Conservation (phyloP, 2,888 invertebrate species). For the Lycia hirtaria region DNA sequence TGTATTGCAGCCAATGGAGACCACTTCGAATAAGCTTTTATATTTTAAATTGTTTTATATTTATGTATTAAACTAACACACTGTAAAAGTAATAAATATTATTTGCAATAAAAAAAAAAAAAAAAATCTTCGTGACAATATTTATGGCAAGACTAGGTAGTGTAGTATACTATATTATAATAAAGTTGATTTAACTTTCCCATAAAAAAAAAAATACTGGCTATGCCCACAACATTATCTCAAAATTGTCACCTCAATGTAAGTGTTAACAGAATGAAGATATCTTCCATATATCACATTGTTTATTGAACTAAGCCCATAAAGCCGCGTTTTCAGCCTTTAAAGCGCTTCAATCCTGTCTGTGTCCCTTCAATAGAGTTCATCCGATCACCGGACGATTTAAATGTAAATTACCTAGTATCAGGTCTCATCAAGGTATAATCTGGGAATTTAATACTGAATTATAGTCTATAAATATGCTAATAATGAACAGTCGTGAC, state of each 20-base stretch:
- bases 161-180: too few species aligned
- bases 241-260: constrained; percentile 7
- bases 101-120: too few species aligned
- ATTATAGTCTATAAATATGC: constrained; percentile 66
- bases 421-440: constrained; percentile 66
- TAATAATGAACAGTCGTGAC: constrained; percentile 55
- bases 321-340: constrained; percentile 11
- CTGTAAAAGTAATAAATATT: too few species aligned
- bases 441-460: constrained; percentile 65
- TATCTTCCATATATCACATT: constrained; percentile 36
- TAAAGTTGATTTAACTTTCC: too few species aligned
- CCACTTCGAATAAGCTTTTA: too few species aligned
- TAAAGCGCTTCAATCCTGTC: constrained; percentile 28
- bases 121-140: too few species aligned
- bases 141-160: too few species aligned
- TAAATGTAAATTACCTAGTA: constrained; percentile 69
- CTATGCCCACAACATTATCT: not conserved
- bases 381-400: constrained; percentile 60
- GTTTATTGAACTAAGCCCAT: constrained; percentile 37
- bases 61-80: too few species aligned
- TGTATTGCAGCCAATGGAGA: too few species aligned
- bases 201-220: too few species aligned
- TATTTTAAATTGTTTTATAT: too few species aligned
- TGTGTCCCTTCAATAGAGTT: constrained; percentile 34
- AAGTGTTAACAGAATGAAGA: constrained; percentile 41